Base-by-base conservation (phyloP, 2,113 vertebrate species). In the Chitala chitala region DNA sequence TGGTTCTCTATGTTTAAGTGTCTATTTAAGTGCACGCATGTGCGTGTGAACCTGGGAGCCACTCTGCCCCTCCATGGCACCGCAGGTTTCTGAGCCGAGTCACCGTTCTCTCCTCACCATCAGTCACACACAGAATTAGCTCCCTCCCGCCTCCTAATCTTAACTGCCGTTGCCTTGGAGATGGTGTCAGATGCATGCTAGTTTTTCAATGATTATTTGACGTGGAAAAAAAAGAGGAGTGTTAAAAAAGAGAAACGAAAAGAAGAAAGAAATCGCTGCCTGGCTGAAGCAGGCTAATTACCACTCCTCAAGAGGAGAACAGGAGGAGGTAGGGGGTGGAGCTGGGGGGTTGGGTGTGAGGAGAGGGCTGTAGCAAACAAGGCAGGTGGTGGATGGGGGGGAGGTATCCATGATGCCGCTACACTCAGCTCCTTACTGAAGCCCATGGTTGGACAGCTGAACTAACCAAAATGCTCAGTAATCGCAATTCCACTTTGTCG, bases 141-240 rank as follows among this genome's bases (percentile, higher is more conserved):
- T 87, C 83, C 87, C 79, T 81, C 85, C 86, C 86, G 83, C 85
- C 82, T 89, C 86, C 82, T 80, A 82, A 44, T 91, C 86, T 89
- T 90, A 87, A 87, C 86, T 79, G 73, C 81, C 71, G 89, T 91
- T 90, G 86, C 89, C 89, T 82, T 88, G 87, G 89, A 82, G 85
- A 92, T 87, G 82, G 84, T 88, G 87, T 92, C 89, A 90, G 90
- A 90, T 84, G 87, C 83, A 87, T 88, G 84, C 87, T 87, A 87
- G 86, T 89, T 89, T 85, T 80, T 85, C 87, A 83, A 84, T 88
- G 87, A 90, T 90, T 92, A 88, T 88, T 90, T 91, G 88, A 90
- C 87, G 89, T 86, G 84, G n/a, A n/a, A n/a, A 84, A 89, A 87
- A 89, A 88, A 80, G 85, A 82, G 84, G 87, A 83, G 83, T 82